Conservation (phyloP, 2,888 invertebrate species). For the Dryobotodes eremita region DNA sequence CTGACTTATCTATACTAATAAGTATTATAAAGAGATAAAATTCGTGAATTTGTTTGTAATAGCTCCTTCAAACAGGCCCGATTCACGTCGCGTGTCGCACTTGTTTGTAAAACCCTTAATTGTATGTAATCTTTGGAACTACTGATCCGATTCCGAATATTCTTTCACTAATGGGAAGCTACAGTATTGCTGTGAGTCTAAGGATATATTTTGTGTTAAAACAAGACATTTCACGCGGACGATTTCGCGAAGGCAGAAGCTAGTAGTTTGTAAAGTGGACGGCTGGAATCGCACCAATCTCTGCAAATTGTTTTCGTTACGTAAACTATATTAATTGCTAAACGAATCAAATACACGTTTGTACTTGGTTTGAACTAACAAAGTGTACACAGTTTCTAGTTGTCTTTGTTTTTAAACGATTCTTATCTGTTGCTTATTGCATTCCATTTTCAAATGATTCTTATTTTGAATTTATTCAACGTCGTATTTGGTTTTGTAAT, state of each 20-base stretch:
- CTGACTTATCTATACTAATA: not conserved
- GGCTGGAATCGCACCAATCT: conserved; percentile 14
- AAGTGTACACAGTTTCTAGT: not conserved
- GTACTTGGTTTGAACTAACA: not conserved
- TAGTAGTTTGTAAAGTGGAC: not conserved
- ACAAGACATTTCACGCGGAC: not conserved
- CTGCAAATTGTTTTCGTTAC: conserved; percentile 12
- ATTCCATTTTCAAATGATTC: conserved; percentile 1
- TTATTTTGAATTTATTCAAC: not conserved
- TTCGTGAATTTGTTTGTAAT: not conserved
- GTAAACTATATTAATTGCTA: not conserved
- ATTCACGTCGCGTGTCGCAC: too few relatives aligned
- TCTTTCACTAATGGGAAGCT: not conserved
- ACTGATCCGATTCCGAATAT: not conserved
- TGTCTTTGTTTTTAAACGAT: conserved; percentile 22
- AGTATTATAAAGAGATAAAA: not conserved
- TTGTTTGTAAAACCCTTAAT: too few relatives aligned
- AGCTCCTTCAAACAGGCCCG: too few relatives aligned
- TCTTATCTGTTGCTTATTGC: conserved; percentile 7
- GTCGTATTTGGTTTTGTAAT: not conserved
- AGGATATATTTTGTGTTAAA: too few relatives aligned
- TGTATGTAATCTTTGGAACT: not conserved
- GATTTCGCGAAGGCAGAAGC: not conserved
- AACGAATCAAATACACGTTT: conserved; percentile 16
- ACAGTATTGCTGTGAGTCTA: too few relatives aligned